Evolutionary conservation across 2,888 invertebrate genomes (phyloP).

Genomic region (Physocephala rufipes): DNA sequence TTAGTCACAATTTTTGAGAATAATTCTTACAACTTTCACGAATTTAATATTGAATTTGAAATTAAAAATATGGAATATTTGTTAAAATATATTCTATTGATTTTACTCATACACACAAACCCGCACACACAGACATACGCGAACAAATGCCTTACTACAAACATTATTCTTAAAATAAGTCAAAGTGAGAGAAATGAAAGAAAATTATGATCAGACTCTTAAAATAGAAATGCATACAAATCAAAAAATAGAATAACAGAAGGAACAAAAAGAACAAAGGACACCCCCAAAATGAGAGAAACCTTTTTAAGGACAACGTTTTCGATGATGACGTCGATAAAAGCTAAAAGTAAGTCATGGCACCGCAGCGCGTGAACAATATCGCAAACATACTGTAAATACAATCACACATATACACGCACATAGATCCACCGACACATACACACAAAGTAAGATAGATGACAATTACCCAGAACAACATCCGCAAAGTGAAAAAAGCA

Average conservation of each 20-base stretch:
- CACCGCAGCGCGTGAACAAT: not conserved
- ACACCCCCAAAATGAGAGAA: not conserved
- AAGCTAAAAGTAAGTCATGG: slow-evolving; percentile 10
- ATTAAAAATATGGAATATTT: not conserved
- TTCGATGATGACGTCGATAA: slow-evolving; percentile 27
- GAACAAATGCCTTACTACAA: no score
- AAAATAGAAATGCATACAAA: slow-evolving; percentile 12
- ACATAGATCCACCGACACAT: not conserved
- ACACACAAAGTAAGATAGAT: not conserved
- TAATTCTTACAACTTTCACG: not conserved
- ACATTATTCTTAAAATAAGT: not conserved
- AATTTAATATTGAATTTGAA: not conserved
- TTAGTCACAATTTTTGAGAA: not conserved
- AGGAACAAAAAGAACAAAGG: slow-evolving; percentile 7
- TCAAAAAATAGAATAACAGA: slow-evolving; percentile 6
- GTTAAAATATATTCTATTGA: not conserved
- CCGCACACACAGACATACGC: not conserved
- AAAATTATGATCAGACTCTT: slow-evolving; percentile 1
- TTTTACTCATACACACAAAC: not conserved
- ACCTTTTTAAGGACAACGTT: slow-evolving; percentile 24
- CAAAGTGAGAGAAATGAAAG: not conserved
- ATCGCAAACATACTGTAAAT: not conserved
- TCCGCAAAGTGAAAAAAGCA: not conserved
- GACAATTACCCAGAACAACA: not conserved
- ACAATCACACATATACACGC: not conserved